Conservation (phyloP, 2,113 vertebrate species). For the Phylloscopus whistleri region DNA sequence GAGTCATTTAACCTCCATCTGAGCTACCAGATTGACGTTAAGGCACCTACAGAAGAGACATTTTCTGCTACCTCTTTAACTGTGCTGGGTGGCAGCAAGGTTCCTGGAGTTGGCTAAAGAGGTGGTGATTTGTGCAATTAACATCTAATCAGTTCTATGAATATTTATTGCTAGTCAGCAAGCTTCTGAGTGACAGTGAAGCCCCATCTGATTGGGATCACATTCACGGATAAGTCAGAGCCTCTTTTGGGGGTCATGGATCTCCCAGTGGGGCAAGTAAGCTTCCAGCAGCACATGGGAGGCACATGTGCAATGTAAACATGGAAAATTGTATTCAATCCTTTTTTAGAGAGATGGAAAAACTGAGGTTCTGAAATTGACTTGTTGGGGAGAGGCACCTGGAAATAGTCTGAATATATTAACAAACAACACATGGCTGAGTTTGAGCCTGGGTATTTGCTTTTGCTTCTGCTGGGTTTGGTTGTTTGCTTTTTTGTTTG, state of each 20-base stretch:
- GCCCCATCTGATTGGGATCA: background rate
- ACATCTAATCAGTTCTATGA: slow-evolving; percentile 65
- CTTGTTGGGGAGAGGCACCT: background rate
- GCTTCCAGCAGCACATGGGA: background rate
- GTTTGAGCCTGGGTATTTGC: background rate
- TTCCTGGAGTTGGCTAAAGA: slow-evolving; percentile 37
- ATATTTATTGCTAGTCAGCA: slow-evolving; percentile 63
- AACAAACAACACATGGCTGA: background rate
- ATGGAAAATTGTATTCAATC: background rate
- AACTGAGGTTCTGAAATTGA: background rate
- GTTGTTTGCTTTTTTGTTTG: background rate
- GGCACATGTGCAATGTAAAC: background rate
- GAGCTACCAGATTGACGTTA: background rate
- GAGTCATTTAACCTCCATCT: background rate
- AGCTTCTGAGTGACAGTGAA: slow-evolving; percentile 29
- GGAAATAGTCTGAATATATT: background rate
- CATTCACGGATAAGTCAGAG: background rate
- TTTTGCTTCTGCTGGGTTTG: background rate
- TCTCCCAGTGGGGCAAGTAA: background rate
- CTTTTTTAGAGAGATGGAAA: background rate
- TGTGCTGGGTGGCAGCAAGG: background rate
- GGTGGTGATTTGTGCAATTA: slow-evolving; percentile 57
- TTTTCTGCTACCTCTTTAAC: background rate
- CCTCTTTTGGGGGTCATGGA: background rate
- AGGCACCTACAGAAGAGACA: background rate